Conservation (phyloP, 2,113 vertebrate genomes). For the Campylomormyrus tamandua region DNA sequence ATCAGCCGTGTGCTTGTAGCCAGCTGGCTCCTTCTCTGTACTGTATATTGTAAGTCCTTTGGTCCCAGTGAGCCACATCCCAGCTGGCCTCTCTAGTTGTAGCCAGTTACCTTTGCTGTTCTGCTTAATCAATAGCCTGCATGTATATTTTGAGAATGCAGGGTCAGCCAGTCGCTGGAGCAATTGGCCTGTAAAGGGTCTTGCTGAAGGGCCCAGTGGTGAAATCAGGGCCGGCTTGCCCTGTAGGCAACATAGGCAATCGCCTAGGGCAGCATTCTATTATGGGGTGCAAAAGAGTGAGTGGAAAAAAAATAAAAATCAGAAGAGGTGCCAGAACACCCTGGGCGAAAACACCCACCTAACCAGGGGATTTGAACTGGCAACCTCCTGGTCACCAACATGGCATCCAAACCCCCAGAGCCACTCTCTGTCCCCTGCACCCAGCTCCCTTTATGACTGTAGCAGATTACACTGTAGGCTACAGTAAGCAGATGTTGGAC, state of each 20-base stretch:
- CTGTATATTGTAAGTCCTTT: background rate
- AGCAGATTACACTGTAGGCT: background rate
- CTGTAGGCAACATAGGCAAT: background rate
- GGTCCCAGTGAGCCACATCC: background rate
- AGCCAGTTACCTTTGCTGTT: background rate
- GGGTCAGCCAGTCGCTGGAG: background rate
- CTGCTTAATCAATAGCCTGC: background rate
- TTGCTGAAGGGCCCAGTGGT: background rate
- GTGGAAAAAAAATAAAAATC: background rate
- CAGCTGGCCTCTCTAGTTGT: background rate
- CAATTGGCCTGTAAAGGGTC: background rate
- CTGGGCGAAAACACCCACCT: background rate
- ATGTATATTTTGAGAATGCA: background rate
- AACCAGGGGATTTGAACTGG: background rate
- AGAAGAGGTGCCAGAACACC: background rate
- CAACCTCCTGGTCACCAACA: background rate
- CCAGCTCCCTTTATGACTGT: background rate
- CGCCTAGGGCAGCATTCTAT: background rate
- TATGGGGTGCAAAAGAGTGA: background rate
- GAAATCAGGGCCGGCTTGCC: background rate
- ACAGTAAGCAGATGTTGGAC: background rate
- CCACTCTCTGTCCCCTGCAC: background rate
- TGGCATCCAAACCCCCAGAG: background rate
- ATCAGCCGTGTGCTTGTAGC: background rate
- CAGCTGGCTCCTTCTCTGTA: background rate